Percentiles rank a stretch among this genome's conserved stretches.
Evolutionary conservation across 92 coral and sea anemone species (phyloP).

Genomic region (Umimayanthus kanabou): DNA sequence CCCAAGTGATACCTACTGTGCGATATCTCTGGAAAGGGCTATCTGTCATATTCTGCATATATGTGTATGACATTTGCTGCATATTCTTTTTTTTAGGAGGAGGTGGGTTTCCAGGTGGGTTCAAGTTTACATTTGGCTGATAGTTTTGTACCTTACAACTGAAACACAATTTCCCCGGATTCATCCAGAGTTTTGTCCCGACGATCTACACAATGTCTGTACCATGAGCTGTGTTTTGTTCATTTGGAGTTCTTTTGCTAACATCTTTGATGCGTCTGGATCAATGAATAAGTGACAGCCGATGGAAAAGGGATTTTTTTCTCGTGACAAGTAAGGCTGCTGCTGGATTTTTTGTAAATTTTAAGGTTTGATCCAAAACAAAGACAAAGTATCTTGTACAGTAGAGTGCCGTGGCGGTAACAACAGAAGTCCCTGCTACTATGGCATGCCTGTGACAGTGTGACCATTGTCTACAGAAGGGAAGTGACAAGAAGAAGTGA

Average conservation of each 20-base stretch:
- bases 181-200: not conserved
- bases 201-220: not conserved
- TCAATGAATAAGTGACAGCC: not conserved
- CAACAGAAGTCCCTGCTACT: not conserved
- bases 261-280: not conserved
- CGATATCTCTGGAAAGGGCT: too few relatives aligned
- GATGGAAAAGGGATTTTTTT: not conserved
- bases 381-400: too few relatives aligned
- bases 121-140: constrained; percentile 71
- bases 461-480: not conserved
- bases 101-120: constrained; percentile 69
- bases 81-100: constrained; percentile 26
- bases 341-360: not conserved
- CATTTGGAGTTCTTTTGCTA: not conserved
- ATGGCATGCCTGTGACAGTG: not conserved
- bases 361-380: too few relatives aligned
- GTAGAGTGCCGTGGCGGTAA: not conserved
- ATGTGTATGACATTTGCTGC: too few relatives aligned
- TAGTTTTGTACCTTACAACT: not conserved
- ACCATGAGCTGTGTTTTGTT: not conserved
- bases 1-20: too few relatives aligned
- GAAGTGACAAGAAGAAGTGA: not conserved
- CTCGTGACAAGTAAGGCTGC: not conserved
- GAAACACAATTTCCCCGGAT: not conserved
- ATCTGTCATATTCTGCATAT: too few relatives aligned